Evolutionary conservation across 1,140 invertebrate genomes (phyloP), one percentile per base, ranked within the genome.

Genomic region (Drosophila asahinai): DNA sequence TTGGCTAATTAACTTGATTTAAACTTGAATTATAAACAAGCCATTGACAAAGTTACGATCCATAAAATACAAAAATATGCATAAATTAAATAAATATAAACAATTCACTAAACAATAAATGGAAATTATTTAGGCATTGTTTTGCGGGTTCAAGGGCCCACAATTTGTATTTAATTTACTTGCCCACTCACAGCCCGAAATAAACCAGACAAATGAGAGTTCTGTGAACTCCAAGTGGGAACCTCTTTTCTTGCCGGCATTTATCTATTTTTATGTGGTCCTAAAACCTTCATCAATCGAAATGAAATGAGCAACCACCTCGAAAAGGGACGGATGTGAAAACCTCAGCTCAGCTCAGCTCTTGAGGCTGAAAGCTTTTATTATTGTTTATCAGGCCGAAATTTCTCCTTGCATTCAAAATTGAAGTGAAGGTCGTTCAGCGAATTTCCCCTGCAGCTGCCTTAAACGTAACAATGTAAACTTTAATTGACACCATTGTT

Each of bases 401-500:
- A 51, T 83, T 83, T 45, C 19, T 22, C 60, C 76, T 77, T 76
- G 76, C 70, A 86, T 82, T 80, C 65, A 42, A 83, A 83, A 80
- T 68, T 68, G 67, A 87, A 82, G 80, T 72, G 77, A 87, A 82
- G 80, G 76, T 77, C 66, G 70, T 40, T 48, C 54, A 27, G 45
- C n/a, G 38, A 55, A 73, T 72, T 72, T 71, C n/a, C 19, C 52
- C 38, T 36, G 54, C 66, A 73, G 52, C 47, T 15, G 67, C 77
- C 58, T 61, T 66, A 58, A 57, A 59, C 63, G 89, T 80, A 89
- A 89, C 81, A 89, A 89, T 89, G 86, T 89, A 81, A 89, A 86
- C 81, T 89, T 89, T 89, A 89, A 89, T 89, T 89, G 86, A 89
- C 86, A 86, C 86, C 86, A 89, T 89, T 89, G 86, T 89, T 89